A percentile compares a stretch with the other conserved stretches of the same genome.
Conservation (phyloP, 2,797 vertebrate species). For the Limosa lapponica region DNA sequence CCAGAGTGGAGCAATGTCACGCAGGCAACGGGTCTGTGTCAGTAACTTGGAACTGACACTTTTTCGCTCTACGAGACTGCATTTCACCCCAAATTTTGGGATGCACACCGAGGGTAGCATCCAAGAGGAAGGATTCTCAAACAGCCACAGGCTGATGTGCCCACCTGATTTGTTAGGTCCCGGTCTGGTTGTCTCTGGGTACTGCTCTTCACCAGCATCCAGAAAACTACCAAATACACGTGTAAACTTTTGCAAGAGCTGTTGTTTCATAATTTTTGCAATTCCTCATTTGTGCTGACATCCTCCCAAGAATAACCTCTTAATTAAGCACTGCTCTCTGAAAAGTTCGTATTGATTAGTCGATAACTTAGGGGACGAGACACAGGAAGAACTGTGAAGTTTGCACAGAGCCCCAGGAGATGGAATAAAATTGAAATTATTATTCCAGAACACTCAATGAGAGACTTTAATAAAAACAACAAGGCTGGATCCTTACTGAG, state of each 20-base stretch:
- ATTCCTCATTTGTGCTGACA: not conserved
- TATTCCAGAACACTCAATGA: not conserved
- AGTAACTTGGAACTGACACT: not conserved
- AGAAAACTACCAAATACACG: not conserved
- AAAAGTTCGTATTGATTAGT: not conserved
- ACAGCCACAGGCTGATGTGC: not conserved
- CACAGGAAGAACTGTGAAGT: not conserved
- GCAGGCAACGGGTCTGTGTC: not conserved
- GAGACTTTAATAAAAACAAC: not conserved
- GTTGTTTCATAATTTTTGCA: not conserved
- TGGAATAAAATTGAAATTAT: not conserved
- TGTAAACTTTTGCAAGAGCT: not conserved
- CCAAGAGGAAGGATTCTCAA: not conserved
- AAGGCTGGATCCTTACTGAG: not conserved
- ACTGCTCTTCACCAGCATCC: not conserved
- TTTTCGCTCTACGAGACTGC: not conserved
- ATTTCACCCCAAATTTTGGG: not conserved
- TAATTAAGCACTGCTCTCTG: not conserved
- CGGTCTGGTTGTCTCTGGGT: not conserved
- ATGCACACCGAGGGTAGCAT: accelerated
- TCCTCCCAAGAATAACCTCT: not conserved
- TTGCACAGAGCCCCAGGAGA: not conserved
- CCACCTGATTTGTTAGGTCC: not conserved
- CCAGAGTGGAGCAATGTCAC: not conserved
- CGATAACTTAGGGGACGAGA: not conserved